Evolutionary conservation across 1,140 invertebrate species (phyloP).

Genomic region (Dinothrombium tinctorium): DNA sequence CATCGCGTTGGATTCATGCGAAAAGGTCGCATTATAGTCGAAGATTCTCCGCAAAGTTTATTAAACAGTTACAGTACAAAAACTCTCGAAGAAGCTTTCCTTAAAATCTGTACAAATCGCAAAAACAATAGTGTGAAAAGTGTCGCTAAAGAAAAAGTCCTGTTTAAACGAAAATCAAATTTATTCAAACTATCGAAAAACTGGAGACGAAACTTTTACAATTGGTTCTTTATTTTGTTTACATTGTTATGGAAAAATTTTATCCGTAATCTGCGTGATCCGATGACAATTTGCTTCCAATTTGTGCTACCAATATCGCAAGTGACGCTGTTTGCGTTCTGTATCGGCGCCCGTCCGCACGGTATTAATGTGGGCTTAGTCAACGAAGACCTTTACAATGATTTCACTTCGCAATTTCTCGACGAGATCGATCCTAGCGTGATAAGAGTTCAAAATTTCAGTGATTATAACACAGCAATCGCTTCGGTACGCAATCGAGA

Average conservation of each 20-base stretch:
- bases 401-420: not conserved
- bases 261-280: slow-evolving; percentile 11
- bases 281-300: slow-evolving; percentile 53
- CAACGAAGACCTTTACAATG: not conserved
- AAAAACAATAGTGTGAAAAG: not conserved
- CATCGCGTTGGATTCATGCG: slow-evolving; percentile 23
- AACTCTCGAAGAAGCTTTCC: slow-evolving; percentile 8
- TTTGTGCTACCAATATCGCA: slow-evolving; percentile 73
- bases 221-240: slow-evolving; percentile 4
- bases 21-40: slow-evolving; percentile 9
- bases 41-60: not conserved
- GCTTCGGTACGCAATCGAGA: slow-evolving; percentile 4
- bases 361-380: slow-evolving; percentile 42
- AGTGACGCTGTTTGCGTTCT: slow-evolving; percentile 75
- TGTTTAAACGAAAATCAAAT: not conserved
- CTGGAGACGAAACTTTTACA: not conserved
- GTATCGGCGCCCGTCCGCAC: slow-evolving; percentile 67
- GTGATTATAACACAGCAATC: not conserved
- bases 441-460: not conserved
- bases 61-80: not conserved
- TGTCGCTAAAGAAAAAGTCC: not conserved
- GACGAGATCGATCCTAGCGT: not conserved
- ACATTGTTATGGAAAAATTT: slow-evolving; percentile 8
- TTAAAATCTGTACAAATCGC: slow-evolving; percentile 5
- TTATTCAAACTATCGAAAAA: not conserved